phyloP scores from a whole-genome alignment of 2,888 invertebrate species.

The Campopleginae sp. region DNA sequence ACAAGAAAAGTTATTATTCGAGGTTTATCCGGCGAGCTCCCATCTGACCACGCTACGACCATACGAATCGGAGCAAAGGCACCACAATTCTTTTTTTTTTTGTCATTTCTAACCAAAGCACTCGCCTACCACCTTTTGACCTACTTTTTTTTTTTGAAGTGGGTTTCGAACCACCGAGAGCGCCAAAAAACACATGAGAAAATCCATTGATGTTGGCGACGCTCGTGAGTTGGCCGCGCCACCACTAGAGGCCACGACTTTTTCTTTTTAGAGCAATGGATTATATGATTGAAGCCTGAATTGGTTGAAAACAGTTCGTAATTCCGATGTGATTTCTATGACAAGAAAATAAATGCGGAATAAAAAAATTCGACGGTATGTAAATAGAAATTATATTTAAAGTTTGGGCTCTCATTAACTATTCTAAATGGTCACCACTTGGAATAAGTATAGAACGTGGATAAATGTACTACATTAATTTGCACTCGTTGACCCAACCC shows the following conservation, averaged over 20 bases:
- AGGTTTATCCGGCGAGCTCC: not conserved
- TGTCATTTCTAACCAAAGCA: too few relatives aligned
- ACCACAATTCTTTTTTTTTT: not conserved
- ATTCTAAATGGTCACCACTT: not conserved
- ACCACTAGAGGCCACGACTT: too few relatives aligned
- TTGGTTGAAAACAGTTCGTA: not conserved
- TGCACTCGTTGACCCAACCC: conserved; percentile 23
- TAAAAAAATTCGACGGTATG: not conserved
- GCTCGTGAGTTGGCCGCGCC: too few relatives aligned
- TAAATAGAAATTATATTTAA: not conserved
- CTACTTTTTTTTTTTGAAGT: too few relatives aligned
- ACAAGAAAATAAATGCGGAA: not conserved
- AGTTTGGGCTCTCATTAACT: not conserved
- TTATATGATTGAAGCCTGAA: not conserved
- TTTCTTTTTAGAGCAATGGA: not conserved
- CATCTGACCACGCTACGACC: not conserved
- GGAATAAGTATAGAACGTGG: not conserved
- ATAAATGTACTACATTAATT: conserved; percentile 22
- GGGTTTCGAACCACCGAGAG: too few relatives aligned
- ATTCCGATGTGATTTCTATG: not conserved
- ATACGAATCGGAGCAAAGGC: too few relatives aligned
- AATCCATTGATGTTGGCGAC: too few relatives aligned
- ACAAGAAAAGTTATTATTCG: not conserved
- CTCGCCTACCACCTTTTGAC: too few relatives aligned
- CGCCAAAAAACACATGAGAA: too few relatives aligned